phyloP scores from a whole-genome alignment of 2,113 vertebrate species.

The Camelus dromedarius region DNA sequence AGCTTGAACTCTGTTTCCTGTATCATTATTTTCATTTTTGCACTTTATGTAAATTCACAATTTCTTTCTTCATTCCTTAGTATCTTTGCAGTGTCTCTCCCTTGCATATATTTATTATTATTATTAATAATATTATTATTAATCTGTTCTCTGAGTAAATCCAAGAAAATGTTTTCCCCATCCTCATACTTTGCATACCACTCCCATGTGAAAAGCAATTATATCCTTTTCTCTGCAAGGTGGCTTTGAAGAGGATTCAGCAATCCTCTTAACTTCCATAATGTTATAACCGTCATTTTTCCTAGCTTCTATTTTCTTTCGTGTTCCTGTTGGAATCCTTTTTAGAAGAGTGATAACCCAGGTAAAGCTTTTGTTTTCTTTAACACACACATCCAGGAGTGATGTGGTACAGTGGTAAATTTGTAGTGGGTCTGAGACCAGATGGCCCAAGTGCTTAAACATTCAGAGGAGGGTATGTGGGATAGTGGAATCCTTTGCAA shows the following conservation, averaged over 20 bases:
- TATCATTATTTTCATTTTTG: not conserved
- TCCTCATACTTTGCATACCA: not conserved
- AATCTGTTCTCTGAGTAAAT: not conserved
- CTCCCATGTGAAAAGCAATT: not conserved
- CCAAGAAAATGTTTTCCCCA: not conserved
- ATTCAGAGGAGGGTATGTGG: not conserved
- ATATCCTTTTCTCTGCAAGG: not conserved
- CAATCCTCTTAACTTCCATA: not conserved
- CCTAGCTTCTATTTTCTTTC: fast-evolving
- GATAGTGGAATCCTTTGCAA: conserved; percentile 20
- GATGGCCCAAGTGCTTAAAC: not conserved
- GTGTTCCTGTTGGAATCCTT: not conserved
- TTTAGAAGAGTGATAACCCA: not conserved
- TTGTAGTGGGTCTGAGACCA: conserved; percentile 56
- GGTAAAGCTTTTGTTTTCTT: not conserved
- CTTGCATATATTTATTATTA: not conserved
- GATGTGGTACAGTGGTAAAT: not conserved
- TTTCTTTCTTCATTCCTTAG: not conserved
- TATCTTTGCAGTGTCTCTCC: not conserved
- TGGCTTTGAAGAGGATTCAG: not conserved
- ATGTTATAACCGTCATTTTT: not conserved
- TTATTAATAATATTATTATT: not conserved
- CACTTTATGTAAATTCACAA: not conserved
- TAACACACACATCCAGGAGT: not conserved
- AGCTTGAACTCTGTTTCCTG: not conserved